phyloP scores from a whole-genome alignment of 1,140 invertebrate genomes.

The Drosophila lacteicornis region DNA sequence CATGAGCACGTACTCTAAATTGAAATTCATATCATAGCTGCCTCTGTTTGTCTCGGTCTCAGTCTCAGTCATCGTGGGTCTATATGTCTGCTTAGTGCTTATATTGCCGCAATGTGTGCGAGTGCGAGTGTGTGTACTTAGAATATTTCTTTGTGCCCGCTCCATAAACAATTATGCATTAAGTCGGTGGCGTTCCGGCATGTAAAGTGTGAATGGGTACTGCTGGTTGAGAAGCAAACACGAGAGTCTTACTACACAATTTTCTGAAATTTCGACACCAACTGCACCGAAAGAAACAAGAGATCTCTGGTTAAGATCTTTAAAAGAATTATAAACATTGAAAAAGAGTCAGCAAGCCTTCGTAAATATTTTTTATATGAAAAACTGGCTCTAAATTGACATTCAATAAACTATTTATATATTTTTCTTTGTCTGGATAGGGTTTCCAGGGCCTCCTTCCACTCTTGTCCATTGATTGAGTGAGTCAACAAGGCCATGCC shows the following conservation, averaged over 20 bases:
- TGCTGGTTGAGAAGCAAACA: conserved; percentile 25
- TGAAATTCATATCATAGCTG: conserved; percentile 79
- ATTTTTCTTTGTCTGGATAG: conserved; percentile 4
- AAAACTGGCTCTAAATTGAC: too few species aligned
- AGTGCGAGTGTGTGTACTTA: conserved; percentile 52
- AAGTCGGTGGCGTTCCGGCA: conserved; percentile 66
- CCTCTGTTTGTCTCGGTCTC: conserved; percentile 52
- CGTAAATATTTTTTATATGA: background rate
- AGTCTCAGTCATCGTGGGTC: conserved; percentile 19
- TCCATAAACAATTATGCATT: conserved; percentile 78
- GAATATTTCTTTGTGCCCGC: conserved; percentile 73
- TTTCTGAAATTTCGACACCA: conserved; percentile 8
- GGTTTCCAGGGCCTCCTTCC: conserved; percentile 22
- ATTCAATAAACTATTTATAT: conserved; percentile 6
- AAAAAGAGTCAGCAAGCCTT: background rate
- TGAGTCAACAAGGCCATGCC: conserved; percentile 48
- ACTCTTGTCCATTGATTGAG: conserved; percentile 32
- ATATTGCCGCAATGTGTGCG: conserved; percentile 32
- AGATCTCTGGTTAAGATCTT: too few species aligned
- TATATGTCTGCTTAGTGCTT: conserved; percentile 14
- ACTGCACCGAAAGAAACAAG: conserved; percentile 11
- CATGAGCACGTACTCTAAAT: conserved; percentile 77
- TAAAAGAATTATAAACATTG: too few species aligned
- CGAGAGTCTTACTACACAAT: conserved; percentile 9
- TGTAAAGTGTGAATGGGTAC: conserved; percentile 66